phyloP scores from a whole-genome alignment of 2,113 vertebrate species.

The Corythoichthys haematopterus region DNA sequence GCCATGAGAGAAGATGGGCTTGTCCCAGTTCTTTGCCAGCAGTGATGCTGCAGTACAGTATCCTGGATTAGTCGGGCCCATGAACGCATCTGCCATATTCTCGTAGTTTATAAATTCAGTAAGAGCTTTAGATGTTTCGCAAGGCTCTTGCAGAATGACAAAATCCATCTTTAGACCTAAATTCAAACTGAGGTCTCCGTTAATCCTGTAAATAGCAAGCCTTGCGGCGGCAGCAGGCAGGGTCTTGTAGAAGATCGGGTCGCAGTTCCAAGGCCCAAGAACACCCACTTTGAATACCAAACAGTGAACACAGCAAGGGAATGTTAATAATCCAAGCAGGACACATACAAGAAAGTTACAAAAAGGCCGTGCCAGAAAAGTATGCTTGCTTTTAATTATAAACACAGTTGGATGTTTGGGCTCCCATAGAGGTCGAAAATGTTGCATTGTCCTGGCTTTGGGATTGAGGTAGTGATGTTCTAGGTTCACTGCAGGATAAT shows the following conservation, averaged over 20 bases:
- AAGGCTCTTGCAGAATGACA: constrained; percentile 80
- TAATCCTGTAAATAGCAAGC: constrained; percentile 79
- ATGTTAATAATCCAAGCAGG: constrained; percentile 65
- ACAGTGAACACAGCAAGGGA: constrained; percentile 66
- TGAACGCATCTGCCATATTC: constrained; percentile 73
- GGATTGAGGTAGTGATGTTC: constrained; percentile 31
- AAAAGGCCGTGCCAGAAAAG: constrained; percentile 43
- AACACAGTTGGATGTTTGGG: constrained; percentile 41
- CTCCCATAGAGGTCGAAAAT: constrained; percentile 59
- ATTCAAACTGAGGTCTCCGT: constrained; percentile 71
- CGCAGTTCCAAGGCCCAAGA: constrained; percentile 85
- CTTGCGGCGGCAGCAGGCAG: constrained; percentile 74
- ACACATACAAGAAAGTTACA: constrained; percentile 61
- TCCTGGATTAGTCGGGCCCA: constrained; percentile 83
- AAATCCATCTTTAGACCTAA: constrained; percentile 76
- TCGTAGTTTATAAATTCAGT: constrained; percentile 72
- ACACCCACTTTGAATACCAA: constrained; percentile 83
- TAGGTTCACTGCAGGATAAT: constrained; percentile 41
- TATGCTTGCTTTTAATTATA: constrained; percentile 35
- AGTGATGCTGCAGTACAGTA: constrained; percentile 80
- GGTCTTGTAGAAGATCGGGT: constrained; percentile 79
- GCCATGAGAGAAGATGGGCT: constrained; percentile 83
- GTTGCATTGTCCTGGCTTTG: constrained; percentile 73
- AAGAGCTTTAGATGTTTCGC: constrained; percentile 79
- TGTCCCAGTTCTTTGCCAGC: constrained; percentile 81